Evolutionary conservation across 2,113 vertebrate species (phyloP).

Genomic region (Oreochromis tanganicae): DNA sequence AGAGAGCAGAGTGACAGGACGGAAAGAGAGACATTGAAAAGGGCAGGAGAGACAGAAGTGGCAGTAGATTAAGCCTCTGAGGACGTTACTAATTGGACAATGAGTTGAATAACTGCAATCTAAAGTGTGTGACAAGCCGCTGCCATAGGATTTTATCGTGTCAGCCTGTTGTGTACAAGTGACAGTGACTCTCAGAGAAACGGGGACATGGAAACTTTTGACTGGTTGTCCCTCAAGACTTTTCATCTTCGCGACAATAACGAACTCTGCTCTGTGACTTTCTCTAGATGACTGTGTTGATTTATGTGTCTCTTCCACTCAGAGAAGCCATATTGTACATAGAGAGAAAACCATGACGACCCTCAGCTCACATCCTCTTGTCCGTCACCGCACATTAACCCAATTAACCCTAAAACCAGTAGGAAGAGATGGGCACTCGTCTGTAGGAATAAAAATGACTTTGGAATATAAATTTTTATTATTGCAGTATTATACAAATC

Average conservation of each 20-base stretch:
- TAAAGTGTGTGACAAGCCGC: constrained; percentile 51
- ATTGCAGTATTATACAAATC: constrained; percentile 56
- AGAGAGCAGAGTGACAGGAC: constrained; percentile 14
- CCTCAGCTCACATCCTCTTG: constrained; percentile 51
- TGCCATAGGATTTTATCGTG: constrained; percentile 34
- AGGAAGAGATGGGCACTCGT: constrained; percentile 23
- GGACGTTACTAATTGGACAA: constrained; percentile 66
- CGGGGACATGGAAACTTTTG: constrained; percentile 43
- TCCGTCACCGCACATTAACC: constrained; percentile 39
- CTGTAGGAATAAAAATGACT: constrained; percentile 29
- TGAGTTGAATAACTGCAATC: constrained; percentile 53
- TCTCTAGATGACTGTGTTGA: constrained; percentile 48
- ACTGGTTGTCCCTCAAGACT: constrained; percentile 50
- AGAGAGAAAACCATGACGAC: constrained; percentile 68
- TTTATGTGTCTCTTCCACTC: constrained; percentile 72
- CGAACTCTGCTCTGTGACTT: constrained; percentile 51
- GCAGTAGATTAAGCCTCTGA: constrained; percentile 59
- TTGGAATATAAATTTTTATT: constrained; percentile 58
- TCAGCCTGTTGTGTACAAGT: constrained; percentile 28
- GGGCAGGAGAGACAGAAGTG: constrained; percentile 50
- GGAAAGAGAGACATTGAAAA: constrained; percentile 49
- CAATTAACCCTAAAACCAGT: constrained; percentile 42
- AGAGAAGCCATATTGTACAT: constrained; percentile 81
- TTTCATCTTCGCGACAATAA: constrained; percentile 37
- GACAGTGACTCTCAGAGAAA: constrained; percentile 49